Base-by-base conservation (phyloP, 2,888 invertebrate genomes). In the Argyresthia albistria region DNA sequence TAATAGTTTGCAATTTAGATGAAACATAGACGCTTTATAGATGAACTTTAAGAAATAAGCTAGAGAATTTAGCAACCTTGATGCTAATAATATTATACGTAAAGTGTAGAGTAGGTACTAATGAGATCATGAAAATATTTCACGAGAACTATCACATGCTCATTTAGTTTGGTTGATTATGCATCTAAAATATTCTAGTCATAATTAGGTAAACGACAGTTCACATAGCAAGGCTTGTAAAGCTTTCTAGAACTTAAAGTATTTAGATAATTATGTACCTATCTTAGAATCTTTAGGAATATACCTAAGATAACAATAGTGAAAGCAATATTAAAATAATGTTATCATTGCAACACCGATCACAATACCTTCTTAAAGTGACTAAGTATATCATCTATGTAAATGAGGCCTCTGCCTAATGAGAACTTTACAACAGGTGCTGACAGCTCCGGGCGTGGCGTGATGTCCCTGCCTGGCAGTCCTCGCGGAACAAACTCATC, bases 401-500 rank as follows among this genome's bases (percentile, higher is more conserved):
- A 45, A 45, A 45, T 6, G 7, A 45, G 1, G 14, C 45, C 6
- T 25, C 6, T 25, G 6, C 25, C 25, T 25, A 25, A 25, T 25
- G 25, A 25, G 25, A 25, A 25, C 25, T 25, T 15, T 8, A 8
- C 14, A 67, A n/a, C 70, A 83, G 87, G 82, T 62, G 76, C 74
- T 60, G 82, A 80, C 77, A 83, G 76, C 59, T 57, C 69, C 49
- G 70, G 70, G 46, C 80, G 87, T 48, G 84, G 84, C 55, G 86
- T 84, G 59, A 72, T 86, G 59, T 88, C 87, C 25, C 66, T 87
- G 14, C 87, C 84, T 4, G 86, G 88, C 49, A 83, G 84, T 52
- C 87, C 87, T 1, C 68, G 87, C 1, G 75, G 73, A 35, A 76
- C 72, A 64, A 76, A 71, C 60, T 66, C 73, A 4, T 89, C 92